These are phyloP conservation scores for Serilophus lunatus DNA, from an alignment of 2,113 vertebrate genomes.

Conservation along the genomic window DNA sequence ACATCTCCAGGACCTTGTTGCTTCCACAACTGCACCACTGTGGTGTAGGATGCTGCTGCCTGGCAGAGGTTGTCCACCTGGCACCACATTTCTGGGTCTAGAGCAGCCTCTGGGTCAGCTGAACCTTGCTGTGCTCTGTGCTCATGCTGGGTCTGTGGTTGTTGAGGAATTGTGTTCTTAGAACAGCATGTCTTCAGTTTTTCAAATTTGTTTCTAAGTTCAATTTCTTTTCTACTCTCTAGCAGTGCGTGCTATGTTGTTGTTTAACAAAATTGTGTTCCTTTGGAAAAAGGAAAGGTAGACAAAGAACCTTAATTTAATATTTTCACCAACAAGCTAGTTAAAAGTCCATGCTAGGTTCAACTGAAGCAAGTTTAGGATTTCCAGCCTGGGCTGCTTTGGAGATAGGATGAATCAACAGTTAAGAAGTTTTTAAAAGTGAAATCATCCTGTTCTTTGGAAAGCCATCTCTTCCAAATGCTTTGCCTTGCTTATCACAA, in stretches of 20 bases:
- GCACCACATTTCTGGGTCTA: rapidly evolving
- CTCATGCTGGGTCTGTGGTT: neutral
- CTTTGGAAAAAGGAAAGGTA: neutral
- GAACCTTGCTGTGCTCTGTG: rapidly evolving
- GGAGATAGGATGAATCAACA: neutral
- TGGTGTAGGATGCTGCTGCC: neutral
- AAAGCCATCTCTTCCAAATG: neutral
- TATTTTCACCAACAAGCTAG: neutral
- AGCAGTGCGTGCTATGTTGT: neutral
- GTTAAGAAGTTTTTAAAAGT: neutral
- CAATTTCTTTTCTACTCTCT: neutral
- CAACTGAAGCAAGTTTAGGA: neutral
- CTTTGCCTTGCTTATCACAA: neutral
- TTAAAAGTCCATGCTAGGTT: neutral
- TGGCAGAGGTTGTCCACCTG: neutral
- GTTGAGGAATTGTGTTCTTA: neutral
- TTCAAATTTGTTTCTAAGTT: neutral
- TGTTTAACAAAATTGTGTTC: neutral
- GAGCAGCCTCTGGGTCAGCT: neutral
- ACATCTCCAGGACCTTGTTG: neutral
- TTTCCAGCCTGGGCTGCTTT: neutral
- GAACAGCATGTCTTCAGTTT: neutral
- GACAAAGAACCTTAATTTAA: neutral
- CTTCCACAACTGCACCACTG: neutral
- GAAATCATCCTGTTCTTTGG: neutral